These are phyloP conservation scores for Scomber japonicus DNA, from an alignment of 2,113 vertebrate species.

Conservation along the genomic window DNA sequence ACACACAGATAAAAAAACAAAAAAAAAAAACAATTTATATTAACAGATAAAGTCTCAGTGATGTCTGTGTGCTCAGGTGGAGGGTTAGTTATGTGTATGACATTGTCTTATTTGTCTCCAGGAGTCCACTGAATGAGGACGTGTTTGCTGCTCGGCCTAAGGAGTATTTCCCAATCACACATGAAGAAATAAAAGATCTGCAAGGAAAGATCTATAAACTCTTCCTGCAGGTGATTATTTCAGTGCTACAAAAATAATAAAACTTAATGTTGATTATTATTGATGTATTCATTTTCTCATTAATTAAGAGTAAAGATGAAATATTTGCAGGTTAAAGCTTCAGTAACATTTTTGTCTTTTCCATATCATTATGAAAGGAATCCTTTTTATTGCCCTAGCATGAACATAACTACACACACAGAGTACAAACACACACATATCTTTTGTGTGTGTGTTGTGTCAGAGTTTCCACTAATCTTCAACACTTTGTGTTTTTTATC, in stretches of 20 bases:
- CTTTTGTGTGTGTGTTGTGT: not conserved
- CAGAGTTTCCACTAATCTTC: not conserved
- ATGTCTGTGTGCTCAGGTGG: not conserved
- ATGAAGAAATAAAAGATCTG: constrained; percentile 89
- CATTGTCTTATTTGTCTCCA: constrained; percentile 57
- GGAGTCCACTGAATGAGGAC: constrained; percentile 93
- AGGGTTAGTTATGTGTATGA: not conserved
- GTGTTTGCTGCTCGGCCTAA: constrained; percentile 88
- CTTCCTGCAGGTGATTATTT: constrained; percentile 88
- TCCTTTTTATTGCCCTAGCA: no score
- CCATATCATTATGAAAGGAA: no score
- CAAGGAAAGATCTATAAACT: constrained; percentile 93
- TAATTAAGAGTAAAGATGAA: not conserved
- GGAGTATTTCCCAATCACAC: constrained; percentile 70
- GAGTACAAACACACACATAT: not conserved
- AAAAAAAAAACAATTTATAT: not conserved
- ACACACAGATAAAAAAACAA: not conserved
- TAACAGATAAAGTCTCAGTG: not conserved
- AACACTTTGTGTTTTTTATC: not conserved
- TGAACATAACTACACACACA: no score
- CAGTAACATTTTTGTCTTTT: no score
- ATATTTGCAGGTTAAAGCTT: no score
- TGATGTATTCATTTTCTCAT: not conserved
- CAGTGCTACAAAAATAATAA: not conserved
- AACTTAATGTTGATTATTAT: not conserved